Base-by-base conservation (phyloP, 1,140 invertebrate genomes). In the Phymastichus coffea region DNA sequence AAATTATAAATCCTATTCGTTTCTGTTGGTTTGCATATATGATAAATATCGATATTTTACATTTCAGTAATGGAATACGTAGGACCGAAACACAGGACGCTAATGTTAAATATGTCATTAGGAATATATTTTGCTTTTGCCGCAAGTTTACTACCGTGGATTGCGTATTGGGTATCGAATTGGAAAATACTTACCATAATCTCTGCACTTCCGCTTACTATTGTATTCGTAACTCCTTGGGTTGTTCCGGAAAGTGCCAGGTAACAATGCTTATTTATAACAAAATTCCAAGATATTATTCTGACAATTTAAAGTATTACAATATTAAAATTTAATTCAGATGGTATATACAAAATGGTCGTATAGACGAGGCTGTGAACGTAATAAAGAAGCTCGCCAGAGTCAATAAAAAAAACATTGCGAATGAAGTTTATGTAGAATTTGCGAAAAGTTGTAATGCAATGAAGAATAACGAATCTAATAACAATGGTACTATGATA, bases 21-120 rank as follows among this genome's bases (percentile, higher is more conserved):
- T 47, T 47, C 6, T 2, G 4, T 25, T 14, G 23, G 7, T 47
- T 47, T 47, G 28, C n/a, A n/a, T 35, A 12, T 41, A 43, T 44
- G 23, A 17, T 25, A 47, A 6, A 3, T 8, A 26, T 46, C 22
- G 22, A 57, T 57, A 23, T 52, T 47, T 35, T 23, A 2, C 12
- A 22, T 20, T 78, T 9, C 77, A 92, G 91, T 92, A 40, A 79
- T 94, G 58, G 92, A 94, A 72, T 94, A 93, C 74, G 90, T 92
- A 2, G 91, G 91, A 0, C 91, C 91, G 40, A 89, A 88, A 78
- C 92, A 90, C 81, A 80, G 91, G 28, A 94, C 91, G 0, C 86
- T 93, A 65, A 89, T 94, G 0, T 91, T 91, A 10, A 93, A 93
- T 73, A 91, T 93, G 88, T 92, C 90, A 1, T 93, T 94, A 52